Evolutionary conservation across 2,113 vertebrate genomes (phyloP).

Genomic region (Gymnogyps californianus): DNA sequence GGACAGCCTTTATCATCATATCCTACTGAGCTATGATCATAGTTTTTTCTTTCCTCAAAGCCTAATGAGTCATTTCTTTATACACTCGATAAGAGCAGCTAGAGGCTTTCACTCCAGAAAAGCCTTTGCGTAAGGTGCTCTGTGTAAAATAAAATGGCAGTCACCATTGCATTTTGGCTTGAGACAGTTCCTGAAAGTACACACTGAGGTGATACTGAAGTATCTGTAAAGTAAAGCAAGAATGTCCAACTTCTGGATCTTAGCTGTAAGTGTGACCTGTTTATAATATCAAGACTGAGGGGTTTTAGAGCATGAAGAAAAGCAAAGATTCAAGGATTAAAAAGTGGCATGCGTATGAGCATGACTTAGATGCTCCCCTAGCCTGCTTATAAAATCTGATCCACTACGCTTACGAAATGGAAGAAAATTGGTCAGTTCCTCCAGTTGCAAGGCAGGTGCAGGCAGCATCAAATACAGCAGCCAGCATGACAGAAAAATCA

Average conservation of each 20-base stretch:
- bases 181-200: neutral
- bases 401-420: accelerated
- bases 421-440: neutral
- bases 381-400: neutral
- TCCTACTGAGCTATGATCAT: neutral
- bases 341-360: neutral
- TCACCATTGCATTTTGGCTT: neutral
- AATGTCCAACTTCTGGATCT: neutral
- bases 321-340: neutral
- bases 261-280: neutral
- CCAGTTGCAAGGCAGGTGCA: neutral
- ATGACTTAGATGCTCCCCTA: no score
- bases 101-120: neutral
- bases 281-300: neutral
- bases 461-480: neutral
- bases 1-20: neutral
- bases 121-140: neutral
- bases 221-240: neutral
- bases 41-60: neutral
- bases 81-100: neutral
- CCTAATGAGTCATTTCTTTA: neutral
- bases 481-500: neutral
- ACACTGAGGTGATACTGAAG: neutral
- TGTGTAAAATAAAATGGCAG: neutral
- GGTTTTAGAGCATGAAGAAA: neutral